Base-by-base conservation (phyloP, 2,888 invertebrate species). In the Pedicia rivosa region DNA sequence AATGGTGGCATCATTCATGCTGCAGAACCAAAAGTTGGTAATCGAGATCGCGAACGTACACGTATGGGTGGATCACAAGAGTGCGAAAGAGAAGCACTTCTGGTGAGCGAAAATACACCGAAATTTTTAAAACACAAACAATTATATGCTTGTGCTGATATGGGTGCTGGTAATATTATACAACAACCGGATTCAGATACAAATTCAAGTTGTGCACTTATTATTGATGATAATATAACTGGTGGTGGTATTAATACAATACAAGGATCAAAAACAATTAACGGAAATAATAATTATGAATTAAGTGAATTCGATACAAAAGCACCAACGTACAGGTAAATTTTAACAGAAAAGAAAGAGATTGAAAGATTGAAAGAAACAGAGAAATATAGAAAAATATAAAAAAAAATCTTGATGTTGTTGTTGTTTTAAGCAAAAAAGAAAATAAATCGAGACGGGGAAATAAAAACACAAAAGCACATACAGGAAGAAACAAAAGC, bases 271-370 rank as follows among this genome's bases (percentile, higher is more conserved):
- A 75, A 74, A 56, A 73, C 73, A 10, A 59, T 66, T 41, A 78
- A 78, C 59, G 77, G 78, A 36, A 79, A 79, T 61, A 80, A 79
- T 59, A 80, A 78, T 54, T 80, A 79, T 59, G 81, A 82, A 58
- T 71, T 80, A 70, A 70, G 78, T 35, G 81, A 82, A 59, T 68
- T 80, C 51, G 74, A 67, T 53, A 42, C 46, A 31, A 44, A 44
- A 38, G 43, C 43, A 38, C 47, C 48, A 43, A 46, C 45, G 25
- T 48, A 47, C 47, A 48, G 48, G 48, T 48, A 46, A 16, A 10
- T 32, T 32, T n/a, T n/a, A n/a, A n/a, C n/a, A n/a, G n/a, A n/a
- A n/a, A n/a, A n/a, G n/a, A n/a, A n/a, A n/a, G n/a, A n/a, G n/a
- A n/a, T n/a, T n/a, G n/a, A n/a, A n/a, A n/a, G n/a, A n/a, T n/a